A percentile compares a stretch with the other conserved stretches of the same genome.
Evolutionary conservation across 2,888 invertebrate species (phyloP).

Genomic region (Parnassius glacialis): DNA sequence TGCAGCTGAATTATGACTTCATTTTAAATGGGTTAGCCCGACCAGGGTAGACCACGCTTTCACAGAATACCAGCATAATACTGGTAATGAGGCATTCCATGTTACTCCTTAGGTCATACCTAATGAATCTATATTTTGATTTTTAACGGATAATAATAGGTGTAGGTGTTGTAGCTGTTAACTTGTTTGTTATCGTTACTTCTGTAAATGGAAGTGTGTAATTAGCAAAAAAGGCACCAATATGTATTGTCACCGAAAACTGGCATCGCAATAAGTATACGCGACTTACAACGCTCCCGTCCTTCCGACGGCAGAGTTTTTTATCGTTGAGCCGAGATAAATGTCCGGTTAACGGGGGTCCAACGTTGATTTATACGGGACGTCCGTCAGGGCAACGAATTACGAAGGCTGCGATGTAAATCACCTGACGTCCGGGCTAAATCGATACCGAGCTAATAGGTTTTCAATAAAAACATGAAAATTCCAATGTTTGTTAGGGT

Average conservation of each 20-base stretch:
- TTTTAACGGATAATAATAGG: too few relatives aligned
- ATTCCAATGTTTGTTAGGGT: conserved; percentile 9
- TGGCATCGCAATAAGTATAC: conserved; percentile 20
- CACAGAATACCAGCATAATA: too few relatives aligned
- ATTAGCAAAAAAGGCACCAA: conserved; percentile 8
- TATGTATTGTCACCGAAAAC: conserved; percentile 21
- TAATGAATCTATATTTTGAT: too few relatives aligned
- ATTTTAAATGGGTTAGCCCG: too few relatives aligned
- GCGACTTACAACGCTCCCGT: conserved; percentile 36
- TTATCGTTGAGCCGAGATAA: conserved; percentile 67
- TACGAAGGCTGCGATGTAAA: conserved; percentile 74
- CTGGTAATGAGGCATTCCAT: too few relatives aligned
- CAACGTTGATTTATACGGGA: conserved; percentile 76
- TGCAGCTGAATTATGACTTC: too few relatives aligned
- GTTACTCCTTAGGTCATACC: too few relatives aligned
- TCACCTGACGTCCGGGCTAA: conserved; percentile 60
- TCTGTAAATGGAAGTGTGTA: not conserved
- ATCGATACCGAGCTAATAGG: conserved; percentile 62
- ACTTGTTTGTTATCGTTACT: too few relatives aligned
- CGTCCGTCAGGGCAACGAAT: conserved; percentile 75
- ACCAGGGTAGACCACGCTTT: too few relatives aligned
- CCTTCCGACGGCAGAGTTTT: conserved; percentile 58
- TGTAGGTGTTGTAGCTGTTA: too few relatives aligned
- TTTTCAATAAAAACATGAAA: conserved; percentile 41
- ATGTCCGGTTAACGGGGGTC: conserved; percentile 77